Evolutionary conservation across 2,797 vertebrate species (phyloP).

Genomic region (Astyanax mexicanus): DNA sequence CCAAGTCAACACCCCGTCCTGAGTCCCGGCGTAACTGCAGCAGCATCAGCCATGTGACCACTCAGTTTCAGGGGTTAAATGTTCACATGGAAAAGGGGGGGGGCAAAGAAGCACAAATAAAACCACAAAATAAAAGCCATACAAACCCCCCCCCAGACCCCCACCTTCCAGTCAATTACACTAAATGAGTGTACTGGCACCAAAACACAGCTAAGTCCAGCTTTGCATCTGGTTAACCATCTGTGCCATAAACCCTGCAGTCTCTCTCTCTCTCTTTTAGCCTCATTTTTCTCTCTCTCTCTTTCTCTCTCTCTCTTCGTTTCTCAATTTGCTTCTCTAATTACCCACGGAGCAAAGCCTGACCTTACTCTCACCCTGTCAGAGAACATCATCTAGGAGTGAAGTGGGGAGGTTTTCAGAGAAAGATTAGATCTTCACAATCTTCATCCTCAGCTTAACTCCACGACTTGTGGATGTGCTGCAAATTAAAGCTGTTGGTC

Average conservation of each 20-base stretch:
- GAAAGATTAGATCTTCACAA: conserved; percentile 29
- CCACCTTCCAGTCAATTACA: conserved; percentile 49
- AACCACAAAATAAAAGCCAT: conserved; percentile 37
- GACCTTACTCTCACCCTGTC: conserved; percentile 5
- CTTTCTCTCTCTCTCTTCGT: background rate
- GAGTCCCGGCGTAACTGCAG: conserved; percentile 21
- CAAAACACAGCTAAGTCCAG: conserved; percentile 56
- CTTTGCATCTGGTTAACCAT: conserved; percentile 70
- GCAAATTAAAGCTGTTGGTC: background rate
- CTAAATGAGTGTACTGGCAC: conserved; percentile 51
- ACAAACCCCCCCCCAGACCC: conserved; percentile 31
- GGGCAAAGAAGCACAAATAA: conserved; percentile 28
- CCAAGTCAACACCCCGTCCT: conserved; percentile 59
- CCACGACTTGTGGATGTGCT: too few relatives aligned
- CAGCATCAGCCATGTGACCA: conserved; percentile 33
- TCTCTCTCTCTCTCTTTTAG: conserved; percentile 26
- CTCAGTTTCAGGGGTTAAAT: conserved; percentile 17
- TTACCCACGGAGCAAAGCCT: conserved; percentile 5
- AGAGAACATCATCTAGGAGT: background rate
- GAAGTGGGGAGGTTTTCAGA: conserved; percentile 19
- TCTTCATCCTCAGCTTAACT: conserved; percentile 20
- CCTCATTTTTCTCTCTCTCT: background rate
- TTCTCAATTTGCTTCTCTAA: conserved; percentile 6
- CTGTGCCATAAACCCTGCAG: conserved; percentile 55
- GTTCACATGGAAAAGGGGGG: conserved; percentile 3